Percentiles rank a stretch among this genome's conserved stretches.
Evolutionary conservation across 2,797 vertebrate genomes (phyloP).

Genomic region (Scyliorhinus canicula): DNA sequence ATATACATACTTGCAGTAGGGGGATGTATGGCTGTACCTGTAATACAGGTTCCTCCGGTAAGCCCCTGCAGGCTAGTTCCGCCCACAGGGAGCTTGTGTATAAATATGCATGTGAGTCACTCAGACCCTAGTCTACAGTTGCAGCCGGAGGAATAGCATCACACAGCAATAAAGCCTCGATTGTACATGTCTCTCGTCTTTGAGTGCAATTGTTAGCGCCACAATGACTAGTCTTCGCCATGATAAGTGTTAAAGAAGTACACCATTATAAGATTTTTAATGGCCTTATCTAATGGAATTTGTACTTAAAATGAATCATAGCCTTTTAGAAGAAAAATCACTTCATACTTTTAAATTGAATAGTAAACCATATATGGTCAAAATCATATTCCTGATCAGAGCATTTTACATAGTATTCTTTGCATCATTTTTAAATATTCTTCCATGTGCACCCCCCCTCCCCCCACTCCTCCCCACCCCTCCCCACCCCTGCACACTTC

Average conservation of each 20-base stretch:
- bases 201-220: too few species aligned
- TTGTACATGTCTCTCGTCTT: too few species aligned
- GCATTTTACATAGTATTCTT: background rate
- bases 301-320: background rate
- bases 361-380: background rate
- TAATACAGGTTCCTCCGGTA: too few species aligned
- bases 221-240: background rate
- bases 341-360: constrained; percentile 8
- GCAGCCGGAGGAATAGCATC: too few species aligned
- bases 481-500: background rate
- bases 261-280: background rate
- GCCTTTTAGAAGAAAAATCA: background rate
- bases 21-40: too few species aligned
- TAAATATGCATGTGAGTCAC: too few species aligned
- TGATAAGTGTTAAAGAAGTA: background rate
- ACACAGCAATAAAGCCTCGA: too few species aligned
- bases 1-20: too few species aligned
- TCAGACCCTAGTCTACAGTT: too few species aligned
- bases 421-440: background rate
- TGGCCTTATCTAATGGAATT: background rate
- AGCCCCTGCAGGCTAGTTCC: too few species aligned
- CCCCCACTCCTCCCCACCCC: too few species aligned
- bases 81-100: too few species aligned
- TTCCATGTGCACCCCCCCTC: background rate
- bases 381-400: background rate